A percentile compares a stretch with the other conserved stretches of the same genome.
Conservation (phyloP, 2,888 invertebrate species). For the Ichneumoninae sp. region DNA sequence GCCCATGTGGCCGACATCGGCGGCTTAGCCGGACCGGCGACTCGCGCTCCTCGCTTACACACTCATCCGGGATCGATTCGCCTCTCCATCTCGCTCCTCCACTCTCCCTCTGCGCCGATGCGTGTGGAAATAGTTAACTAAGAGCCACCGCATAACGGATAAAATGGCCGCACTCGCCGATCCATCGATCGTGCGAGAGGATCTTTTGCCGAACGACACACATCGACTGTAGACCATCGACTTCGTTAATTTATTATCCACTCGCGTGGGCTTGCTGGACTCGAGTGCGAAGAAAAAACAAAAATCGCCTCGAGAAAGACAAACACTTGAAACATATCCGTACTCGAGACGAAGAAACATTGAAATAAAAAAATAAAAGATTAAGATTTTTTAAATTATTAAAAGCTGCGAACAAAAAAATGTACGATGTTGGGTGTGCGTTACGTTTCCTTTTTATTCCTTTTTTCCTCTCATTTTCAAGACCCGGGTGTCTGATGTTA, state of each 20-base stretch:
- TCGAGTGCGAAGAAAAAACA: not conserved
- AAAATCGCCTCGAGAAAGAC: not conserved
- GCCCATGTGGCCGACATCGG: constrained; percentile 41
- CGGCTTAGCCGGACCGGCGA: constrained; percentile 10
- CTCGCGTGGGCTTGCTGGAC: not conserved
- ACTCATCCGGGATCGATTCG: constrained; percentile 54
- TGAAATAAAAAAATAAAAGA: not conserved
- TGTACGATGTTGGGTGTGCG: not conserved
- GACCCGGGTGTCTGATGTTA: constrained; percentile 12
- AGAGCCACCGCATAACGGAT: constrained; percentile 31
- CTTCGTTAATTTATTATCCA: not conserved
- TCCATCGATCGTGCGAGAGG: not conserved
- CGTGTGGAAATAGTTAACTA: not conserved
- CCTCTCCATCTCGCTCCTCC: constrained; percentile 20
- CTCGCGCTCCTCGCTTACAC: constrained; percentile 13
- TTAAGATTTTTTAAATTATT: too few species aligned
- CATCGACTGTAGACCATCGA: not conserved
- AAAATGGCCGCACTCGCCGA: constrained; percentile 18
- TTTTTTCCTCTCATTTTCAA: not conserved
- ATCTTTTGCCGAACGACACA: constrained; percentile 18
- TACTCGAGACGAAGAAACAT: not conserved
- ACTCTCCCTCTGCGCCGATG: not conserved
- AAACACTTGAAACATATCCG: not conserved
- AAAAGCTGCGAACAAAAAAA: not conserved
- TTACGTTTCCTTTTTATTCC: not conserved